phyloP scores from a whole-genome alignment of 64 coral and sea anemone species.

The Catalaphyllia jardinei region DNA sequence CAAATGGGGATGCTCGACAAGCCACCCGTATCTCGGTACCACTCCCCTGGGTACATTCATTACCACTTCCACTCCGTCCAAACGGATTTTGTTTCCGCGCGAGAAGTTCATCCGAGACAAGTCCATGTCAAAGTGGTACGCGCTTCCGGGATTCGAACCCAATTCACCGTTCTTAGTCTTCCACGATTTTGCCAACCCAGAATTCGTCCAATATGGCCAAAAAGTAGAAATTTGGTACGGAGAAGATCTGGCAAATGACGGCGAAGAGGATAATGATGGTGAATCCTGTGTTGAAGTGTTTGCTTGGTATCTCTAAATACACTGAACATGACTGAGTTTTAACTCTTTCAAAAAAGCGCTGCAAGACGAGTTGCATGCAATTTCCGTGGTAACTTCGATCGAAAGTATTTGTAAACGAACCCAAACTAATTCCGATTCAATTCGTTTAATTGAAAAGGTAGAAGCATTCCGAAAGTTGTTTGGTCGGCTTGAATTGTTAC shows the following conservation, averaged over 20 bases:
- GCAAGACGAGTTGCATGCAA: neutral
- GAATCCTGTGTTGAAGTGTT: constrained; percentile 37
- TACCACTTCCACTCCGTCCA: neutral
- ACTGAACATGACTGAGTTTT: neutral
- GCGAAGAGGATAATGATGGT: constrained; percentile 20
- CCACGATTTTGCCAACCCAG: constrained; percentile 27
- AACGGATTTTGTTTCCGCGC: neutral
- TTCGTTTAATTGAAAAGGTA: neutral
- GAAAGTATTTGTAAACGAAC: neutral
- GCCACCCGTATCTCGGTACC: neutral
- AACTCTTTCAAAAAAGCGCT: neutral
- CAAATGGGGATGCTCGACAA: constrained; percentile 2
- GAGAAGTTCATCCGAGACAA: constrained; percentile 19
- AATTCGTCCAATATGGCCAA: constrained; percentile 14
- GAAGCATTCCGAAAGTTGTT: neutral
- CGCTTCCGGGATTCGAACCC: constrained; percentile 28
- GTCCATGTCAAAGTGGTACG: constrained; percentile 28
- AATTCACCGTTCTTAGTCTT: constrained; percentile 23
- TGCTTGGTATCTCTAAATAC: constrained; percentile 27
- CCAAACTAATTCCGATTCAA: neutral
- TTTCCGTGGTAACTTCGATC: neutral
- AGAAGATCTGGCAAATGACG: neutral
- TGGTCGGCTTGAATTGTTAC: too few relatives aligned
- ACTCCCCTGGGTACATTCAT: constrained; percentile 15
- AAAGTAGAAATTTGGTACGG: constrained; percentile 52